Conservation (phyloP, 2,888 invertebrate genomes). For the Tinea trinotella region DNA sequence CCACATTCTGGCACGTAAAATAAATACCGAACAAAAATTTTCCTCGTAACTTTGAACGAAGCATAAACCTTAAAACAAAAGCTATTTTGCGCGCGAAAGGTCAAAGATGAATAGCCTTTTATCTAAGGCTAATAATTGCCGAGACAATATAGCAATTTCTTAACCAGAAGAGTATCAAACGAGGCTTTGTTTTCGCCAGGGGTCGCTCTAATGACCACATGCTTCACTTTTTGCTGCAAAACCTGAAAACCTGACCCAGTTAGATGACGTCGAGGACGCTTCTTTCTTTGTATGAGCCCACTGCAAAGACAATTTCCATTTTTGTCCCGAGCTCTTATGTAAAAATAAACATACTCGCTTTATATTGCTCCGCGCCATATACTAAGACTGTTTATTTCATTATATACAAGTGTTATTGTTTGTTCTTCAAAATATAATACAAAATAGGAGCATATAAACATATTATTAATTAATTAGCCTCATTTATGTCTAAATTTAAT, state of each 20-base stretch:
- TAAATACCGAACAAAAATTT: neutral
- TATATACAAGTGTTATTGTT: neutral
- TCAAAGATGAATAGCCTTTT: constrained; percentile 2
- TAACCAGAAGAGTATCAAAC: constrained; percentile 19
- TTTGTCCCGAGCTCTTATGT: constrained; percentile 35
- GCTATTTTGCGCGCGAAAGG: neutral
- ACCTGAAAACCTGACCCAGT: constrained; percentile 35
- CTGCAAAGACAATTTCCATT: constrained; percentile 29
- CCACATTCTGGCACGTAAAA: neutral
- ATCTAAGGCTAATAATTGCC: constrained; percentile 2
- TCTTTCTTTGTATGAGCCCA: constrained; percentile 25
- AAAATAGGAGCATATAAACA: no score
- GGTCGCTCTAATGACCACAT: constrained; percentile 31
- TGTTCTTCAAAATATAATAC: no score
- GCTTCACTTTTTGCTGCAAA: constrained; percentile 24
- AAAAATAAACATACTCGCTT: constrained; percentile 36
- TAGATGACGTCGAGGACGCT: constrained; percentile 24
- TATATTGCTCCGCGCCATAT: neutral
- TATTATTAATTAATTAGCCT: no score
- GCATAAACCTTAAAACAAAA: neutral
- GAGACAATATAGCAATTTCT: constrained; percentile 18
- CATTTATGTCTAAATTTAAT: no score
- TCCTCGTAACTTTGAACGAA: neutral
- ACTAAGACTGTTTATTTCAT: neutral
- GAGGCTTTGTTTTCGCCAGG: neutral